Evolutionary conservation across 2,113 vertebrate species (phyloP).

Genomic region (Smithornis capensis): DNA sequence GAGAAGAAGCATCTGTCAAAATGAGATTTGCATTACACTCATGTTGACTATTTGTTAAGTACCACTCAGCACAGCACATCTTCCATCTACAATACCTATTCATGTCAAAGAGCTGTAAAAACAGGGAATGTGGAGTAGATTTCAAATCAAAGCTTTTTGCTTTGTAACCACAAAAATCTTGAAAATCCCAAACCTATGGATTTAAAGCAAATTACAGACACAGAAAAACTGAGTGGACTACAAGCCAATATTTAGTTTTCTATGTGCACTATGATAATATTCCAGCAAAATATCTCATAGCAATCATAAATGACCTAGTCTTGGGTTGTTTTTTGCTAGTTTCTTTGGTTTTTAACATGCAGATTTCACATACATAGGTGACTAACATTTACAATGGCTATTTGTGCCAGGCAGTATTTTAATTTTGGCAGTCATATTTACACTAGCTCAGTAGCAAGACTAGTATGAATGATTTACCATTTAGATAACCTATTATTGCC

Average conservation of each 20-base stretch:
- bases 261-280: neutral
- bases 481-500: neutral
- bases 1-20: neutral
- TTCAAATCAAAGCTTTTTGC: neutral
- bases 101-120: neutral
- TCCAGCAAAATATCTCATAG: neutral
- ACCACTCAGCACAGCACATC: neutral
- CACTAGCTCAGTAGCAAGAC: neutral
- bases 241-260: neutral
- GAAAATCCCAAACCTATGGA: neutral
- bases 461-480: neutral
- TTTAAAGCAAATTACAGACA: neutral
- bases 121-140: neutral
- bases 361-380: neutral
- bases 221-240: neutral
- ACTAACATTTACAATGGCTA: neutral
- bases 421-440: neutral
- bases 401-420: neutral
- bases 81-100: neutral
- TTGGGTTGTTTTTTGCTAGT: neutral
- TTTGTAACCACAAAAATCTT: neutral
- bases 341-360: neutral
- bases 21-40: neutral
- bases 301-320: neutral
- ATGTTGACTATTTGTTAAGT: neutral